These are phyloP conservation scores for Apogon hyalosoma DNA, from an alignment of 2,797 vertebrate genomes.

Conservation along the genomic window DNA sequence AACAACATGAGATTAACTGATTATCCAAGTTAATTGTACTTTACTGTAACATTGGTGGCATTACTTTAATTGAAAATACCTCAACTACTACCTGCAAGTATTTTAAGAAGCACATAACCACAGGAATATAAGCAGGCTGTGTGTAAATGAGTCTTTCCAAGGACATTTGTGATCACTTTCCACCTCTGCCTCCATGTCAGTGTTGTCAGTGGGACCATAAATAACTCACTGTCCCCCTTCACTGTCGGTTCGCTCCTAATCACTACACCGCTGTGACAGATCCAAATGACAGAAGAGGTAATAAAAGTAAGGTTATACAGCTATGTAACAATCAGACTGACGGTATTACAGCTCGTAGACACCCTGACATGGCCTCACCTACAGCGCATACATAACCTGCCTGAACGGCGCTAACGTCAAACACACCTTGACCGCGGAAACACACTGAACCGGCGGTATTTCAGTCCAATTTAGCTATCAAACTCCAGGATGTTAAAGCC, in stretches of 20 bases:
- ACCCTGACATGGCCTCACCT: conserved; percentile 49
- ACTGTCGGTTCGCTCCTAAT: conserved; percentile 60
- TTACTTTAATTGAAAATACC: too few relatives aligned
- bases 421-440: conserved; percentile 58
- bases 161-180: conserved; percentile 13
- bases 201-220: conserved; percentile 74
- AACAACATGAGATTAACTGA: too few relatives aligned
- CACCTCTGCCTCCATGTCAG: conserved; percentile 27
- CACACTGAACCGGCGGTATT: conserved; percentile 5
- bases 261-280: conserved; percentile 57
- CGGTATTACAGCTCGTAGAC: neutral
- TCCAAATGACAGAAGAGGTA: conserved; percentile 49
- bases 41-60: neutral
- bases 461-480: fast-evolving
- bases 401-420: conserved; percentile 14
- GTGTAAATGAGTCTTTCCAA: neutral
- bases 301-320: conserved; percentile 41
- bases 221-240: conserved; percentile 77
- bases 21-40: too few relatives aligned
- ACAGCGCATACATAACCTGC: conserved; percentile 9
- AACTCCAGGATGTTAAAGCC: fast-evolving
- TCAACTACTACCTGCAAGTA: too few relatives aligned
- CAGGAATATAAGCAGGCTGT: too few relatives aligned
- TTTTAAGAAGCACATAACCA: too few relatives aligned
- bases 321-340: neutral